These are phyloP conservation scores for Potorous gilbertii DNA, from an alignment of 2,797 vertebrate species.

Conservation along the genomic window DNA sequence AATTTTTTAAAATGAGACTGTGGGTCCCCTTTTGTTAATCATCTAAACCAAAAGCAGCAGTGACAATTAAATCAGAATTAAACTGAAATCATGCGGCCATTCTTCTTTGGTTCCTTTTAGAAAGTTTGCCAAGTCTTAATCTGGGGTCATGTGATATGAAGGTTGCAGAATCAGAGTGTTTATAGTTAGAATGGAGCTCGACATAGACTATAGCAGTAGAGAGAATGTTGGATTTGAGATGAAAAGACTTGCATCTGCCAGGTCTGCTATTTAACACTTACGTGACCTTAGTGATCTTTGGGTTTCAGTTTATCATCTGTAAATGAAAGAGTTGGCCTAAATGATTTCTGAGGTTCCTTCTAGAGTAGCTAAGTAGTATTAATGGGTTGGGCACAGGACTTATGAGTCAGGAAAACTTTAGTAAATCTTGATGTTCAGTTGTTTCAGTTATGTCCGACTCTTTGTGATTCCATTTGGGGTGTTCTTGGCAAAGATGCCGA, in stretches of 20 bases:
- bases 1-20: constrained; percentile 68
- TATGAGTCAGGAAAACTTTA: neutral
- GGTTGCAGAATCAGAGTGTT: neutral
- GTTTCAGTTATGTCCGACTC: neutral
- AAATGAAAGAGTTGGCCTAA: neutral
- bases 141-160: neutral
- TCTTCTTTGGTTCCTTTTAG: neutral
- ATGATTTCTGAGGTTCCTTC: neutral
- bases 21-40: constrained; percentile 45
- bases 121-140: neutral
- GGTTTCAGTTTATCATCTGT: neutral
- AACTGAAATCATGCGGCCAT: neutral
- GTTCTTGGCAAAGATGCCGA: neutral
- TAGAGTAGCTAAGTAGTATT: neutral
- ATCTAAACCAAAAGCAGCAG: constrained; percentile 17
- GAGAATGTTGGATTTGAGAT: neutral
- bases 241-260: neutral
- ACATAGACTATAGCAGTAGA: neutral
- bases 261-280: neutral
- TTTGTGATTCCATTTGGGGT: neutral
- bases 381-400: neutral
- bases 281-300: neutral
- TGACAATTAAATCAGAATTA: neutral
- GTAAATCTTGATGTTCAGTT: neutral
- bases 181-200: neutral